Conservation (phyloP, 2,113 vertebrate species). For the Cyanoramphus novaezelandiae region DNA sequence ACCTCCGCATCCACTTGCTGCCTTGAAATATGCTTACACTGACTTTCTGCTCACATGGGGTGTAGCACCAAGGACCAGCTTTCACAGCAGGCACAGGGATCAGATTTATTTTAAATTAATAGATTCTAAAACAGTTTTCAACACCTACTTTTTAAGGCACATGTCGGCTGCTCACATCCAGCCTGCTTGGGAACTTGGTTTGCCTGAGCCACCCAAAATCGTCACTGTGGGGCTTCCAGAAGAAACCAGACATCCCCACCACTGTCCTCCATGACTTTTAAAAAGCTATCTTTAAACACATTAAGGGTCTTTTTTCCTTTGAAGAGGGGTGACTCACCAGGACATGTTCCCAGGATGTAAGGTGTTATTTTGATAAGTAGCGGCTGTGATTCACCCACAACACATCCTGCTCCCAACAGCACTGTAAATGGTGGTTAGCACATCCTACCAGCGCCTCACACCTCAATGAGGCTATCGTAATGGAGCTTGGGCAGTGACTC, state of each 20-base stretch:
- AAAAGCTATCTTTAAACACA: background rate
- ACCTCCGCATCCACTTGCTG: background rate
- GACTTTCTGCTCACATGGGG: background rate
- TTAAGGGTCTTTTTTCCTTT: background rate
- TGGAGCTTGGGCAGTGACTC: background rate
- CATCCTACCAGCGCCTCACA: background rate
- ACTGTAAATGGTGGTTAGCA: background rate
- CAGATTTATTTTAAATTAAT: background rate
- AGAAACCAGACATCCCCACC: background rate
- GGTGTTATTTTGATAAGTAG: background rate
- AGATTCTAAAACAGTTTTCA: background rate
- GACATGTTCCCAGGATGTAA: background rate
- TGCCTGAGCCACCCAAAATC: background rate
- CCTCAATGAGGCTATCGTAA: fast-evolving
- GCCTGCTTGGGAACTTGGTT: background rate
- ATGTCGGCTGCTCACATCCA: fast-evolving
- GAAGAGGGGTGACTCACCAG: background rate
- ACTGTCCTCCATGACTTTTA: fast-evolving
- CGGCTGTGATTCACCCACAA: background rate
- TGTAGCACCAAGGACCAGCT: background rate
- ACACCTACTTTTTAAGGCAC: background rate
- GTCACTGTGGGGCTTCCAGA: background rate
- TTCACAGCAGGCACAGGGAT: background rate
- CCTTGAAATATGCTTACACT: background rate
- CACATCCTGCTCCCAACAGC: background rate